Evolutionary conservation across 37 sponge, comb jelly and placozoan species (phyloP).

Genomic region (Theonella swinhoei): DNA sequence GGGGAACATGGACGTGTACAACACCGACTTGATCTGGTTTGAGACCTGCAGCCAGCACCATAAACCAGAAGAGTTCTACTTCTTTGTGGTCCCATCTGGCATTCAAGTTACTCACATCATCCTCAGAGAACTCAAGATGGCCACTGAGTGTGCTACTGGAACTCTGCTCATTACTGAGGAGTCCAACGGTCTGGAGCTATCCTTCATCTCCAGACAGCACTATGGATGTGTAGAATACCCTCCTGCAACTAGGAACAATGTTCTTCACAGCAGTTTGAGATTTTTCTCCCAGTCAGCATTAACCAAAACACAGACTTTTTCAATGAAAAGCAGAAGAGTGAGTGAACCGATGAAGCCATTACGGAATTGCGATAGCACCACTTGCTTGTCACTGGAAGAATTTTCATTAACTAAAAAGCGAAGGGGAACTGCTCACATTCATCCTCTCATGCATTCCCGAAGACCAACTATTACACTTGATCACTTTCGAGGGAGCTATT

Average conservation of each 20-base stretch:
- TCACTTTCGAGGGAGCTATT: constrained; percentile 19
- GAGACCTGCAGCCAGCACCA: constrained; percentile 51
- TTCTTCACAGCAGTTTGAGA: constrained; percentile 34
- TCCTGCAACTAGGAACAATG: neutral
- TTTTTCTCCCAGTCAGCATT: neutral
- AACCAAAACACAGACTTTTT: neutral
- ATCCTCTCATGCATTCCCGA: neutral
- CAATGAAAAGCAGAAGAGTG: constrained; percentile 1
- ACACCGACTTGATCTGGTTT: constrained; percentile 66
- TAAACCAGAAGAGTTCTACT: constrained; percentile 29
- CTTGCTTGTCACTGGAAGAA: constrained; percentile 54
- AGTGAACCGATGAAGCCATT: neutral
- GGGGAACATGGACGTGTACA: constrained; percentile 26
- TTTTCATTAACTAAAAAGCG: constrained; percentile 1
- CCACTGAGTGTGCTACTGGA: constrained; percentile 31
- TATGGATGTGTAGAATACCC: constrained; percentile 63
- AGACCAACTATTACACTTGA: constrained; percentile 40
- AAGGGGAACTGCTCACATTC: neutral
- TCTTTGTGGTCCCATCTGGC: constrained; percentile 51
- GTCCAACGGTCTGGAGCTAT: constrained; percentile 27
- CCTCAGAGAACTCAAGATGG: constrained; percentile 35
- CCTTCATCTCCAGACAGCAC: constrained; percentile 55
- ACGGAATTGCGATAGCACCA: neutral
- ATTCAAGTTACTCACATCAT: constrained; percentile 25
- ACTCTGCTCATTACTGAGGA: constrained; percentile 54